Evolutionary conservation across 1,140 invertebrate genomes (phyloP), one percentile per base, ranked within the genome.

Genomic region (Drosophila serrata): DNA sequence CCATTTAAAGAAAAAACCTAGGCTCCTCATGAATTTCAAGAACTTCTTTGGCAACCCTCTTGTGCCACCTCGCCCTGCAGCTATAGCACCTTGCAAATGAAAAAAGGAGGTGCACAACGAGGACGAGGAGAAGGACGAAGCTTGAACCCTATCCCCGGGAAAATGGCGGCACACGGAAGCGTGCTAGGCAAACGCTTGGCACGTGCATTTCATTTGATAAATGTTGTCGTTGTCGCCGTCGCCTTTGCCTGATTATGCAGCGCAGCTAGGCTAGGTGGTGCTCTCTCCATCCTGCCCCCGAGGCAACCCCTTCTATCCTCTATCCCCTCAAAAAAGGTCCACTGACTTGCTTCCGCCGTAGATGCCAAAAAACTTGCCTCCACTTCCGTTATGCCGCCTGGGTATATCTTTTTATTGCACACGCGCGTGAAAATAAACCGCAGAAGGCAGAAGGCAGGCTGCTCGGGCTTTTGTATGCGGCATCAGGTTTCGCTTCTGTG

Each of bases 171-270:
- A 59, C 60, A 70, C 82, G 75, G 84, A 87, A 88, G 80, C 76
- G 78, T 61, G 48, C 35, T 63, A 64, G 84, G 79, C 84, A 82
- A 88, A 77, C 76, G 84, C 84, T 69, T 80, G 75, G 76, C 84
- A 87, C 84, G 84, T 87, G 84, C 84, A 88, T 84, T 87, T 84
- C 84, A 88, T 87, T 80, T 88, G 84, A 87, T 87, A 87, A 85
- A 84, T 84, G 81, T 85, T 73, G 67, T 63, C 81, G 63, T 67
- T 86, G 79, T 69, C 60, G 73, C 76, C 81, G 79, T 78, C 75
- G 75, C 63, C 64, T 79, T 65, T 79, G 62, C 82, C 80, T 88
- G 84, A 82, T 88, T 88, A 80, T 87, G 79, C 84, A 80, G 75
- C 63, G 51, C 75, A 79, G 79, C 51, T 65, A 56, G 65, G 65